Evolutionary conservation across 2,797 vertebrate genomes (phyloP).

Genomic region (Propithecus perrieri): DNA sequence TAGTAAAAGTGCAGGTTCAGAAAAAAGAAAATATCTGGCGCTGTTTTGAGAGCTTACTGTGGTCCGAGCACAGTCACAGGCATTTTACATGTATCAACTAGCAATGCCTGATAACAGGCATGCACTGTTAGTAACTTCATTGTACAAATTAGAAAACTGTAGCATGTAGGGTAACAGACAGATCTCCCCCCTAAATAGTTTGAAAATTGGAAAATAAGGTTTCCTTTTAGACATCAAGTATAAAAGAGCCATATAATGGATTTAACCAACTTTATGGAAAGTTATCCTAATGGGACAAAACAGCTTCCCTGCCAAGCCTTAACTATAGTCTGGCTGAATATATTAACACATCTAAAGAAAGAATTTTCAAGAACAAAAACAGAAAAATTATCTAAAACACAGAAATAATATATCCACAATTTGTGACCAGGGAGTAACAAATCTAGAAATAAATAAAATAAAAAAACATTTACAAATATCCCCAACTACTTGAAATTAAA

Average conservation of each 20-base stretch:
- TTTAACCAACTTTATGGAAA: neutral
- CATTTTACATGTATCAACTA: neutral
- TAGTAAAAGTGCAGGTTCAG: neutral
- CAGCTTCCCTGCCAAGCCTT: neutral
- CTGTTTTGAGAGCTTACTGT: neutral
- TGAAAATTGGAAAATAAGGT: neutral
- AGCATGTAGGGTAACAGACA: neutral
- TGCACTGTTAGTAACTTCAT: neutral
- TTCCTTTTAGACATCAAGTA: constrained; percentile 16
- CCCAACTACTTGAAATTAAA: neutral
- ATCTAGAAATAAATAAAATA: constrained; percentile 6
- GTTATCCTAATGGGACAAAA: neutral
- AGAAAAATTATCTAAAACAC: neutral
- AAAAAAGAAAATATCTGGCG: neutral
- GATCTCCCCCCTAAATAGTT: neutral
- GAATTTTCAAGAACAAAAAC: neutral
- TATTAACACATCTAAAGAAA: neutral
- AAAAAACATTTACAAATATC: constrained; percentile 16
- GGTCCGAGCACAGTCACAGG: neutral
- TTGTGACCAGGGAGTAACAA: neutral
- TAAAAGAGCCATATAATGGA: neutral
- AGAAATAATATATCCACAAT: neutral
- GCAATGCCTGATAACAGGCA: neutral
- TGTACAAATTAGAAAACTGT: neutral
- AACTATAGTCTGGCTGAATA: neutral